Base-by-base conservation (phyloP, 1,140 invertebrate genomes). In the Callitettix versicolor region DNA sequence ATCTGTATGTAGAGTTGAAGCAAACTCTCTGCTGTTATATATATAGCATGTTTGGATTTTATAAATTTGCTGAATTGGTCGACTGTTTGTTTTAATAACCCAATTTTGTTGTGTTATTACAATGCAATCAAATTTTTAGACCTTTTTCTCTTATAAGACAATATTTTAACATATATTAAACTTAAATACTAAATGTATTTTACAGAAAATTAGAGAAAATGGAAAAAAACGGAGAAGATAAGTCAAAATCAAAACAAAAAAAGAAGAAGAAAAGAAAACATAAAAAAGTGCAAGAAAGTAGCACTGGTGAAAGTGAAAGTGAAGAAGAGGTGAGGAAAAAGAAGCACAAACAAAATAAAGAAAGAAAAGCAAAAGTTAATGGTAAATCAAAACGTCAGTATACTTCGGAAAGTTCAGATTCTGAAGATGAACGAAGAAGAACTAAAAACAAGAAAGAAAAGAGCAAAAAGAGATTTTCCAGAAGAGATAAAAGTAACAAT, bases 211-310 rank as follows among this genome's bases (percentile, higher is more conserved):
- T 43, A 7, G 41, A 43, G 18, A 43, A 17, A 43, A 11, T 43
- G 17, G 34, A 60, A 59, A 49, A 43, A n/a, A 18, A 18, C 11
- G 17, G 18, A 43, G 17, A 17, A 9, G 41, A 43, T 7, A 43
- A 43, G 41, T 48, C 20, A 53, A 59, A 22, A 6, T 15, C 2
- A 30, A 58, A 26, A 59, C 44, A 47, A 43, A 43, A 43, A 17
- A 43, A 43, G 41, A 11, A 9, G 7, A 43, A 43, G 41, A 43
- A 43, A 18, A 36, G 43, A 26, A 57, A 56, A 22, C 22, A 49
- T 12, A 20, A 40, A 26, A 20, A 22, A 6, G 46, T 38, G n/a
- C n/a, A n/a, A 9, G 34, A 36, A 7, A 36, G 7, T n/a, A 36
- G 34, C 34, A 9, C 34, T 36, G 34, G n/a, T 9, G 34, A 36